Conservation (phyloP, 2,113 vertebrate genomes). For the Polypterus bichir region DNA sequence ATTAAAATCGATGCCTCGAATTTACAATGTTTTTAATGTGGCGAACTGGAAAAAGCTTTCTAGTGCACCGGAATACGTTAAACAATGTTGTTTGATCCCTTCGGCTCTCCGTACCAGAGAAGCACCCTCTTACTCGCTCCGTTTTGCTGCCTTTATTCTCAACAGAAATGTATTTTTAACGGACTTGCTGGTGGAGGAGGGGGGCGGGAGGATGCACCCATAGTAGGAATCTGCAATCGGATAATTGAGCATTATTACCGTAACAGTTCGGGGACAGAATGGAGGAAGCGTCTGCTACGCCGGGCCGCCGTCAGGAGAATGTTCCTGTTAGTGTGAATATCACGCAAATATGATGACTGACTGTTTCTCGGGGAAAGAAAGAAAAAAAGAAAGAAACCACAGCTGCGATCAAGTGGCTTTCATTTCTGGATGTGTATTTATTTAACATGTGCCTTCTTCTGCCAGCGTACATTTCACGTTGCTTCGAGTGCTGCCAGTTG, state of each 20-base stretch:
- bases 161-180: constrained; percentile 7
- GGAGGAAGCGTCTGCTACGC: constrained; percentile 12
- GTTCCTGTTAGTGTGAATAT: no score
- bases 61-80: constrained; percentile 14
- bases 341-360: constrained; percentile 15
- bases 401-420: not conserved
- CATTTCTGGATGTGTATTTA: not conserved
- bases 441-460: constrained; percentile 14
- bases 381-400: constrained; percentile 20
- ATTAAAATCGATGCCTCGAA: no score
- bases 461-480: constrained; percentile 5
- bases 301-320: constrained; percentile 7
- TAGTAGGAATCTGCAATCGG: constrained; percentile 2
- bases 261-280: constrained; percentile 9
- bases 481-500: constrained; percentile 1
- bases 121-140: constrained; percentile 14
- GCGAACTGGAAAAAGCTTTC: not conserved
- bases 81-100: constrained; percentile 22
- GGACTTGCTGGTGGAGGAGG: not conserved
- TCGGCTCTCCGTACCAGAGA: constrained; percentile 29
- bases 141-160: constrained; percentile 20
- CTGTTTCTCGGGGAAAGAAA: not conserved
- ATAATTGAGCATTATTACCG: constrained; percentile 8
- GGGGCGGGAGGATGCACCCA: constrained; percentile 6
- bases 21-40: no score